Conservation (phyloP, 2,888 invertebrate species). For the Hipparchia sbordonii region DNA sequence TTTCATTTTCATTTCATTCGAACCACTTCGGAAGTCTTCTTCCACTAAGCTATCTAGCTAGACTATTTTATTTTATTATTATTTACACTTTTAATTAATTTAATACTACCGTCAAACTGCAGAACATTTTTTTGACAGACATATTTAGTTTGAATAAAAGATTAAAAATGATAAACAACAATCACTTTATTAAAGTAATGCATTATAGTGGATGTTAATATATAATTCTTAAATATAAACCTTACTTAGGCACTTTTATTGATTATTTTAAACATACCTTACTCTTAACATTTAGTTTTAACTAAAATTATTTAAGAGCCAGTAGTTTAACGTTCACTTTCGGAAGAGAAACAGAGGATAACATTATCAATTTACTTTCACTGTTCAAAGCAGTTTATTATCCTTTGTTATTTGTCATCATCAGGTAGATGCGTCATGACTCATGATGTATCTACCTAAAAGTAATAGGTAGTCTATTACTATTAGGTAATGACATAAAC, state of each 20-base stretch:
- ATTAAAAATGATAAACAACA: constrained; percentile 9
- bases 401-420: no score
- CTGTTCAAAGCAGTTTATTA: not conserved
- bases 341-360: not conserved
- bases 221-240: constrained; percentile 1
- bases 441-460: no score
- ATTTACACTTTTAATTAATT: no score
- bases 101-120: no score
- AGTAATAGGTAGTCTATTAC: no score
- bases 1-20: no score
- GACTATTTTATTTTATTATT: no score
- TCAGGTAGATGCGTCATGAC: no score
- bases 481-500: no score
- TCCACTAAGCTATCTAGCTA: no score
- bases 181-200: constrained; percentile 20
- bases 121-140: not conserved
- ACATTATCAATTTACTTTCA: not conserved
- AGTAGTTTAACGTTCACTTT: constrained; percentile 58
- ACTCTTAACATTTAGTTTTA: constrained; percentile 66
- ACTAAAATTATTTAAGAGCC: constrained; percentile 67
- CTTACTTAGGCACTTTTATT: constrained; percentile 11
- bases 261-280: constrained; percentile 56
- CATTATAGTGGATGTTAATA: constrained; percentile 4
- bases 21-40: no score
- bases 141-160: constrained; percentile 2